Percentiles rank a stretch among this genome's conserved stretches.
Evolutionary conservation across 2,888 invertebrate genomes (phyloP).

Genomic region (Hyposoter dolosus): DNA sequence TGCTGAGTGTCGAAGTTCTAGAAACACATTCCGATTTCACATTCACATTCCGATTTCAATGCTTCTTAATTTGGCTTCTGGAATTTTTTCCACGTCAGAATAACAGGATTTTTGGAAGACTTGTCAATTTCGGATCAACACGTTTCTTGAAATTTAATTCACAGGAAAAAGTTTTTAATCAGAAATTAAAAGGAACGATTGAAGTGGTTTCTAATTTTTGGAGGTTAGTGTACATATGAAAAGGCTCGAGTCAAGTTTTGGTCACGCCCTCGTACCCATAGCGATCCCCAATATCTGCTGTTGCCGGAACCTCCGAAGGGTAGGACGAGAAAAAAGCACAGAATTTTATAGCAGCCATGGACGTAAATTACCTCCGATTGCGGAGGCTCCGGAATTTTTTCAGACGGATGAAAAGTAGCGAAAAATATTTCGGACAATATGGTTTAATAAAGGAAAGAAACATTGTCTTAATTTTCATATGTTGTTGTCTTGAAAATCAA

Average conservation of each 20-base stretch:
- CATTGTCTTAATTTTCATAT: background rate
- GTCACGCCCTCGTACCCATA: conserved; percentile 8
- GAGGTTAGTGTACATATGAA: background rate
- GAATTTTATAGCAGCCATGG: background rate
- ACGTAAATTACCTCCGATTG: conserved; percentile 14
- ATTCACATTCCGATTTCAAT: no score
- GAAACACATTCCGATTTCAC: no score
- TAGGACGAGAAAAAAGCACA: background rate
- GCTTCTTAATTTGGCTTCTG: no score
- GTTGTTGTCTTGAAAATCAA: background rate
- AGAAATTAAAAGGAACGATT: background rate
- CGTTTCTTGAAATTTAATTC: background rate
- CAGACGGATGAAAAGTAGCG: background rate
- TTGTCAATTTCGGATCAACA: background rate
- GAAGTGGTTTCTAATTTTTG: background rate
- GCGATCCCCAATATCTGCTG: conserved; percentile 1
- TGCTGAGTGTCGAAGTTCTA: no score
- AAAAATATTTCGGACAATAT: background rate
- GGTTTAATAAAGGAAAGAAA: background rate
- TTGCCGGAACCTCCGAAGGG: conserved; percentile 18
- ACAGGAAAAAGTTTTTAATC: background rate
- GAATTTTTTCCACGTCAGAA: background rate
- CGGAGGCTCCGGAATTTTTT: background rate
- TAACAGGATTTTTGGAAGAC: background rate
- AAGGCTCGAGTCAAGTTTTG: conserved; percentile 1